Evolutionary conservation across 2,888 invertebrate genomes (phyloP), one percentile per base, ranked within the genome.

Genomic region (Netelia inedita): DNA sequence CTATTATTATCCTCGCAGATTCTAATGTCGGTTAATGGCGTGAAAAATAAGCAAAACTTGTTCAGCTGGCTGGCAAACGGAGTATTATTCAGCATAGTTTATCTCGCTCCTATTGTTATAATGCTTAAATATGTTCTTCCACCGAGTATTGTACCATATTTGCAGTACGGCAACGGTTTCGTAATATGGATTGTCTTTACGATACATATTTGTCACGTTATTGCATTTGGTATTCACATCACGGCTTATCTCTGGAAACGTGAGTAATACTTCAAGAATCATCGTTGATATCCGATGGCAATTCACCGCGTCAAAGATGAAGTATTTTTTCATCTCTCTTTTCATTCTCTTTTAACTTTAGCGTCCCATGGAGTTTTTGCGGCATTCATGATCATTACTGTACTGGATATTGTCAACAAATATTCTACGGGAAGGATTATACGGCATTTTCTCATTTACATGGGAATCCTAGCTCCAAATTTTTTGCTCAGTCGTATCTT

Each of bases 11-110:
- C 9, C 16, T 14, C 19, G 11, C 63, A 93, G 93, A 91, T 93
- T 61, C 73, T 94, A 65, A 93, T 93, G 92, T 87, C 91, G 57
- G 93, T 93, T 88, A 93, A 93, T 74, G 93, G 93, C 23, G 93
- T 93, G 10, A 91, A 90, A 75, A 88, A 88, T 16, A 85, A 86
- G 75, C 89, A 92, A 71, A 93, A 93, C 89, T 89, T 93, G 72
- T 85, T 93, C 9, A 92, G 93, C 80, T 94, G 93, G 93, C 75
- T 93, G 46, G 21, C 91, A 5, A 92, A 89, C 71, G 93, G 93
- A 9, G 74, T 88, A 23, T 6, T 92, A 23, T 91, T 92, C 63
- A 93, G 92, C 74, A 85, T 85, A 19, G 75, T 89, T 14, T 92
- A 93, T 76, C 84, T 91, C 82, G 79, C 89, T 46, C 92, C 92